Conservation (phyloP, 2,888 invertebrate genomes). For the Chymomyza procnemis region DNA sequence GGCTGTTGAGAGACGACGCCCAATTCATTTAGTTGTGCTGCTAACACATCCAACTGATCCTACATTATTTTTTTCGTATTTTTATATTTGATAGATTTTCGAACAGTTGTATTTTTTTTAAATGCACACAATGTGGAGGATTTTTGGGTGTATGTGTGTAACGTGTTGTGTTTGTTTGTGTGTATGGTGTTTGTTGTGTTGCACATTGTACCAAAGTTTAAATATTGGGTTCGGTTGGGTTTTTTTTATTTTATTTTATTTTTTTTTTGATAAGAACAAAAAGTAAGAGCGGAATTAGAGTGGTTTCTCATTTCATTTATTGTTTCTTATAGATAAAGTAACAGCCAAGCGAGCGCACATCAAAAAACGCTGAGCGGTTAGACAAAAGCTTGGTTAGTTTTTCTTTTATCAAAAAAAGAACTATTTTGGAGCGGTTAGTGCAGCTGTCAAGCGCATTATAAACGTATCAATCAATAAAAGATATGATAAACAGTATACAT, state of each 20-base stretch:
- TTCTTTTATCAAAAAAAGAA: neutral
- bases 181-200: constrained; percentile 32
- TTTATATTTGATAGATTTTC: constrained; percentile 55
- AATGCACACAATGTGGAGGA: constrained; percentile 51
- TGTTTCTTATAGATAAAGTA: constrained; percentile 55
- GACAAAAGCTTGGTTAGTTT: constrained; percentile 62
- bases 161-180: constrained; percentile 10
- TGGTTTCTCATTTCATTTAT: constrained; percentile 37
- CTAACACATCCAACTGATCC: constrained; percentile 95
- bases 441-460: constrained; percentile 40
- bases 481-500: constrained; percentile 8
- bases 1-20: constrained; percentile 84
- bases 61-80: constrained; percentile 78
- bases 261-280: constrained; percentile 56
- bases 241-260: constrained; percentile 20
- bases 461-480: constrained; percentile 60
- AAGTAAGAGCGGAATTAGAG: constrained; percentile 76
- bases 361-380: constrained; percentile 47
- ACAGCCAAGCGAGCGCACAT: constrained; percentile 28
- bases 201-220: constrained; percentile 51
- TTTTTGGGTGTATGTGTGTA: constrained; percentile 44
- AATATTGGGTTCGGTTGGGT: constrained; percentile 30
- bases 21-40: constrained; percentile 96
- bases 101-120: constrained; percentile 41
- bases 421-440: neutral